Evolutionary conservation across 2,113 vertebrate genomes (phyloP).

Genomic region (Chaenocephalus aceratus): DNA sequence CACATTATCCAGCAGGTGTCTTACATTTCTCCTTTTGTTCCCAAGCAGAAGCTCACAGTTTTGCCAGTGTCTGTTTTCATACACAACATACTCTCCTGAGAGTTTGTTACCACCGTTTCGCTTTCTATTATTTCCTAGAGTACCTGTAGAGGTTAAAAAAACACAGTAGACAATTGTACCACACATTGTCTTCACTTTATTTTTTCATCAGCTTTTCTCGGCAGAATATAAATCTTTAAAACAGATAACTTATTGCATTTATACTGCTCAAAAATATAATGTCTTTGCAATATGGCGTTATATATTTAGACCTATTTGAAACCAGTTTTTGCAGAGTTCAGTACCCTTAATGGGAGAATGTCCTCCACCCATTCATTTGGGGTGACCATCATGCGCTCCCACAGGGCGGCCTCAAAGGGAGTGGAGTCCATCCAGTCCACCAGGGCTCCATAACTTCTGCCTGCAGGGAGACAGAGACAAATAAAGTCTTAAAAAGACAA

Average conservation of each 20-base stretch:
- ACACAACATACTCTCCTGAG: neutral
- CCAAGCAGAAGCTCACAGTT: neutral
- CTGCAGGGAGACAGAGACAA: constrained; percentile 70
- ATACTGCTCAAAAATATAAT: neutral
- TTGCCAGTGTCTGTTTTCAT: neutral
- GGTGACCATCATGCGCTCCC: constrained; percentile 91
- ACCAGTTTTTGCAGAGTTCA: constrained; percentile 87
- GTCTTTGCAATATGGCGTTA: neutral
- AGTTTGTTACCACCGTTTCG: neutral
- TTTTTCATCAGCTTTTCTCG: neutral
- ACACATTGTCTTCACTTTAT: neutral
- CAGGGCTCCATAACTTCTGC: constrained; percentile 90
- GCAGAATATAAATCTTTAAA: neutral
- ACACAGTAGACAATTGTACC: neutral
- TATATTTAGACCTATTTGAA: constrained; percentile 79
- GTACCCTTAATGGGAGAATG: constrained; percentile 88
- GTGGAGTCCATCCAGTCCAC: constrained; percentile 98
- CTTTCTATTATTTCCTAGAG: neutral
- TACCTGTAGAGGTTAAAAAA: neutral
- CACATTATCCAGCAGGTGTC: neutral
- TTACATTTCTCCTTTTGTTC: neutral
- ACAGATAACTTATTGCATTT: neutral
- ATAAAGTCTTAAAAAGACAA: constrained; percentile 4
- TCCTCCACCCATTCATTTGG: constrained; percentile 93
- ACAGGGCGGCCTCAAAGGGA: constrained; percentile 87